Evolutionary conservation across 92 coral and sea anemone species (phyloP).

Genomic region (Porites rus): DNA sequence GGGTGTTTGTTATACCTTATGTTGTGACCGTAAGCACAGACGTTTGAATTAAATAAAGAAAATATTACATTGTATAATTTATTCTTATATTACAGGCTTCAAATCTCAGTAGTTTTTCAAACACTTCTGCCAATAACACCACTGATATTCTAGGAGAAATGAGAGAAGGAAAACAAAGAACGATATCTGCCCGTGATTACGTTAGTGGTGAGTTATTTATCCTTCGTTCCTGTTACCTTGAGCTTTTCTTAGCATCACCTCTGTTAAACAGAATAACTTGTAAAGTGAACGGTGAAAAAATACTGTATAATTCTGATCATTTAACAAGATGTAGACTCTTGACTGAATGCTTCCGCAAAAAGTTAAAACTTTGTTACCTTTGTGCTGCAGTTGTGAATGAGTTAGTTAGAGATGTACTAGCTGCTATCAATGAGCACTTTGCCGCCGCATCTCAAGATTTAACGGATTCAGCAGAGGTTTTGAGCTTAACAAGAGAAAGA

Average conservation of each 20-base stretch:
- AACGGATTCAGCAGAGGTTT: slow-evolving; percentile 7
- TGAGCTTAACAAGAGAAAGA: not conserved
- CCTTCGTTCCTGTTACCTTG: too few relatives aligned
- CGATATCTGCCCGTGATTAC: not conserved
- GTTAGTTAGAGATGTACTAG: slow-evolving; percentile 3
- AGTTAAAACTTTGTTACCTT: not conserved
- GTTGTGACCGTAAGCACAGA: too few relatives aligned
- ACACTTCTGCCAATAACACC: slow-evolving; percentile 15
- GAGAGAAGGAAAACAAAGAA: not conserved
- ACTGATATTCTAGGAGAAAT: slow-evolving; percentile 14
- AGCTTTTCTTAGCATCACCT: not conserved
- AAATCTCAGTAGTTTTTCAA: slow-evolving; percentile 16
- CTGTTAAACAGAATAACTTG: too few relatives aligned
- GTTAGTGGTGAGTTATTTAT: slow-evolving; percentile 17
- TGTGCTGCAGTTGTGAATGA: slow-evolving; percentile 22
- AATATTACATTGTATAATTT: not conserved
- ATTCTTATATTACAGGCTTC: slow-evolving; percentile 1
- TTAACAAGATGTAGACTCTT: too few relatives aligned
- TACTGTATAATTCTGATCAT: too few relatives aligned
- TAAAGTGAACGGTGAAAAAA: too few relatives aligned
- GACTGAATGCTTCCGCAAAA: not conserved
- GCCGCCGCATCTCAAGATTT: not conserved
- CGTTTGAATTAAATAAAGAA: too few relatives aligned
- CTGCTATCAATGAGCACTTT: slow-evolving; percentile 14
- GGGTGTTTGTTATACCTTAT: too few relatives aligned